Evolutionary conservation across 2,797 vertebrate species (phyloP).

Genomic region (Takifugu rubripes): DNA sequence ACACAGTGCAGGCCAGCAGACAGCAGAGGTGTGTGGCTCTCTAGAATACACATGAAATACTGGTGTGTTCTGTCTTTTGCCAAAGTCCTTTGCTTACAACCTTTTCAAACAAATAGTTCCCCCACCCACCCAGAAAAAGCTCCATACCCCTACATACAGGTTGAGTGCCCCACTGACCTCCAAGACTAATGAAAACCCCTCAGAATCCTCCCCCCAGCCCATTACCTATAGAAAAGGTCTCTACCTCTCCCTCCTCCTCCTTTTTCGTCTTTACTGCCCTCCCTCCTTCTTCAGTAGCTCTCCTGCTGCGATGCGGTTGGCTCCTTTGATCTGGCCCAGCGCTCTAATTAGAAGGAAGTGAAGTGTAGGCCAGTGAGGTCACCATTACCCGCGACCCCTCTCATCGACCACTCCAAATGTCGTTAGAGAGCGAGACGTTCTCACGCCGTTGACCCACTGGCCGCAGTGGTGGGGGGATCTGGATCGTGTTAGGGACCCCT

Average conservation of each 20-base stretch:
- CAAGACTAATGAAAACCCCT: slow-evolving; percentile 81
- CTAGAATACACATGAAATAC: slow-evolving; percentile 39
- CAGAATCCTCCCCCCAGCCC: slow-evolving; percentile 45
- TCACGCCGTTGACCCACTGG: slow-evolving; percentile 81
- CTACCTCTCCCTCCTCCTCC: slow-evolving; percentile 40
- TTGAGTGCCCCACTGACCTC: slow-evolving; percentile 83
- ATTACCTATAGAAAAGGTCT: slow-evolving; percentile 73
- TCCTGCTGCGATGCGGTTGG: slow-evolving; percentile 87
- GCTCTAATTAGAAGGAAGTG: slow-evolving; percentile 99
- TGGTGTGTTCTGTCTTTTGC: slow-evolving; percentile 38
- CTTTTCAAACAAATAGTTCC: slow-evolving; percentile 32
- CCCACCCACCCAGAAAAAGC: slow-evolving; percentile 42
- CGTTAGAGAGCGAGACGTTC: slow-evolving; percentile 82
- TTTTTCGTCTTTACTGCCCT: slow-evolving; percentile 61
- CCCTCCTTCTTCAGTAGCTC: slow-evolving; percentile 86
- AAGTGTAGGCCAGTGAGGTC: slow-evolving; percentile 93
- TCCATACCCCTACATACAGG: slow-evolving; percentile 49
- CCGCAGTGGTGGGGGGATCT: slow-evolving; percentile 70
- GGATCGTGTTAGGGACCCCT: slow-evolving; percentile 83
- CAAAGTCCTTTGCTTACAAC: slow-evolving; percentile 16
- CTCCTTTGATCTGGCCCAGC: slow-evolving; percentile 90
- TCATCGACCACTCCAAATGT: slow-evolving; percentile 89
- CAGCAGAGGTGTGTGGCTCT: slow-evolving; percentile 19
- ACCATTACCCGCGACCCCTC: slow-evolving; percentile 86
- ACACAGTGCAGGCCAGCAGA: slow-evolving; percentile 52